A percentile compares a stretch with the other conserved stretches of the same genome.
phyloP scores from a whole-genome alignment of 2,888 invertebrate genomes.

The Xylota segnis region DNA sequence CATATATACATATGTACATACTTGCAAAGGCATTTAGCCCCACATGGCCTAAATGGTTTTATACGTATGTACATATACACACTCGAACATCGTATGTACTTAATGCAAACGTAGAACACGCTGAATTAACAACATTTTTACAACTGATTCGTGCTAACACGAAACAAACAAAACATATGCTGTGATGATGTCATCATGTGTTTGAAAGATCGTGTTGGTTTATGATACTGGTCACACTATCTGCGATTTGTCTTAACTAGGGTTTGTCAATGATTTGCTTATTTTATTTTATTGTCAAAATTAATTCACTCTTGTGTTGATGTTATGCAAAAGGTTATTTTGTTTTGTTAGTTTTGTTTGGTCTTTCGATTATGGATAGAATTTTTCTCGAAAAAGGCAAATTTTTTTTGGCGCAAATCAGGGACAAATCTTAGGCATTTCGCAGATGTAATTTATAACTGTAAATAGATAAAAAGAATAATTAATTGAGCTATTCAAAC shows the following conservation, averaged over 20 bases:
- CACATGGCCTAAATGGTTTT: slow-evolving; percentile 21
- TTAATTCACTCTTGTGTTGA: slow-evolving; percentile 4
- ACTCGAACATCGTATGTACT: slow-evolving; percentile 37
- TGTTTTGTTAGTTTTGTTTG: background rate
- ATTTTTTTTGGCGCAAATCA: background rate
- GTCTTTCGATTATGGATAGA: background rate
- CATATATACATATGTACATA: slow-evolving; percentile 62
- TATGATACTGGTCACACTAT: slow-evolving; percentile 82
- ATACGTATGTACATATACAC: slow-evolving; percentile 22
- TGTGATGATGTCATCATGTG: slow-evolving; percentile 76
- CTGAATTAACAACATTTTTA: slow-evolving; percentile 77
- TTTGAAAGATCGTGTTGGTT: slow-evolving; percentile 81
- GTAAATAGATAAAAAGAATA: slow-evolving; percentile 64
- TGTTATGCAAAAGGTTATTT: slow-evolving; percentile 18
- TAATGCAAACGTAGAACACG: slow-evolving; percentile 70
- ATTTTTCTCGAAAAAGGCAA: background rate
- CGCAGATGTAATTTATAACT: slow-evolving; percentile 62
- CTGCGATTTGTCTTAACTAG: slow-evolving; percentile 58
- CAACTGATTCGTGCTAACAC: slow-evolving; percentile 84
- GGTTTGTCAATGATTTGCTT: slow-evolving; percentile 29
- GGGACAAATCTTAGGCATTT: slow-evolving; percentile 58
- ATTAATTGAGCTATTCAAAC: slow-evolving; percentile 71
- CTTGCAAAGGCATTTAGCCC: slow-evolving; percentile 64
- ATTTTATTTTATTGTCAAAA: background rate
- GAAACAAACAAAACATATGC: slow-evolving; percentile 80